Evolutionary conservation across 2,797 vertebrate species (phyloP), one percentile per base, ranked within the genome.

Genomic region (Nasua narica): DNA sequence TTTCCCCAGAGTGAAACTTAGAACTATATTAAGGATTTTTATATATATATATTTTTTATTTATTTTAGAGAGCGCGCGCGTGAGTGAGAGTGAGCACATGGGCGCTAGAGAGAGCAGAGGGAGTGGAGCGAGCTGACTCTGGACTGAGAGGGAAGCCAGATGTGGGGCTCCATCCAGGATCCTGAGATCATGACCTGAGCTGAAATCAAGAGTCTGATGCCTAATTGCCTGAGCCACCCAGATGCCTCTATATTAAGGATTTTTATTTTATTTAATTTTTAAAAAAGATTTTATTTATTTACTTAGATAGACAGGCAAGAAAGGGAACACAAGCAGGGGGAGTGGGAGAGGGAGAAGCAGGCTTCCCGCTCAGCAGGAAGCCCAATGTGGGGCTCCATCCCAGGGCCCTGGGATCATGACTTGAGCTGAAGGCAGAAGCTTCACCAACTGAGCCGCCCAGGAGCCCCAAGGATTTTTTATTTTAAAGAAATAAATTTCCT

Each of bases 401-500:
- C 56, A 58, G 56, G 56, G 25, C 23, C 70, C 25, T 74, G 14
- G 25, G 40, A 74, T 74, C 70, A 27, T 74, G 40, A 74, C 15
- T 14, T 32, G 40, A 46, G 14, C 25, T 0, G 27, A 74, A 74
- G 14, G 15, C 40, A 74, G 40, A 25, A 1, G 4, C 25, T 74
- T 46, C 46, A 46, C 15, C 8, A 0, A 46, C 40, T 46, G 70
- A 46, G 15, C 27, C 70, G 10, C 15, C 40, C 43, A 29, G 70
- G 40, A 2, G 0, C 72, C 43, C 27, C n/a, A 70, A 40, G 35
- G 67, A 40, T 25, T 70, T 40, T 40, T 70, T 69, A 89, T 78
- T 95, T 90, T 54, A 52, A 92, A 77, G 37, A 65, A 92, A 48
- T 56, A 69, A 81, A 82, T 29, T 70, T 96, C 19, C 32, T 29